Percentiles rank a stretch among this genome's conserved stretches.
Evolutionary conservation across 2,888 invertebrate species (phyloP).

Genomic region (Drosophila dives): DNA sequence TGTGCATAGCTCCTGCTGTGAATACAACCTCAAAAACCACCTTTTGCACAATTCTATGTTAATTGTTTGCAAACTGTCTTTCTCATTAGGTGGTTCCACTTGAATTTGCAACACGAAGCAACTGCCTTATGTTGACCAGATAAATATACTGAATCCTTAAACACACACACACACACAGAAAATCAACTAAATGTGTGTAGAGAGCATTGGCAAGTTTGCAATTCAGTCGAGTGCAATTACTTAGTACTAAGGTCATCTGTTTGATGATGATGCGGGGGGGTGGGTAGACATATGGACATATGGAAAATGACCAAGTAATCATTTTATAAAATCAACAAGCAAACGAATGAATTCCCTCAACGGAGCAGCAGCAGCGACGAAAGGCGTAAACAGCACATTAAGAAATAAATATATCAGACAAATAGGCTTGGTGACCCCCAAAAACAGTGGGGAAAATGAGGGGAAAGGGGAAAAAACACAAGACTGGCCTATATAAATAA

Average conservation of each 20-base stretch:
- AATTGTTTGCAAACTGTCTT: background rate
- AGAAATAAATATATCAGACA: conserved; percentile 59
- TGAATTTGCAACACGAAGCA: background rate
- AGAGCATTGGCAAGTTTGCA: conserved; percentile 53
- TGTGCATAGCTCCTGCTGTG: background rate
- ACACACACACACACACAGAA: background rate
- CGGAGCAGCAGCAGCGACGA: conserved; percentile 42
- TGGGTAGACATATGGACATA: conserved; percentile 53
- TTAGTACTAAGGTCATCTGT: conserved; percentile 33
- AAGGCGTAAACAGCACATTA: conserved; percentile 75
- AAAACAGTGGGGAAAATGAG: background rate
- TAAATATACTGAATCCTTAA: conserved; percentile 1
- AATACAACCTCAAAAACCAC: background rate
- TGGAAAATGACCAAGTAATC: conserved; percentile 72
- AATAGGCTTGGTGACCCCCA: conserved; percentile 23
- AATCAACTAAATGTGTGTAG: background rate
- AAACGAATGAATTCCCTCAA: conserved; percentile 48
- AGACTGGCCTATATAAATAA: conserved; percentile 66
- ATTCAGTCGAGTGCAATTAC: conserved; percentile 67
- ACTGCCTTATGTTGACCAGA: conserved; percentile 3
- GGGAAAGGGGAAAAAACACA: background rate
- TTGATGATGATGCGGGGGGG: conserved; percentile 18
- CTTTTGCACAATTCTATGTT: background rate
- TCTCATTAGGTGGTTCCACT: background rate
- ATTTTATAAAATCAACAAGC: conserved; percentile 66